These are phyloP conservation scores for Chloropsis hardwickii DNA, from an alignment of 2,113 vertebrate species.

Conservation along the genomic window DNA sequence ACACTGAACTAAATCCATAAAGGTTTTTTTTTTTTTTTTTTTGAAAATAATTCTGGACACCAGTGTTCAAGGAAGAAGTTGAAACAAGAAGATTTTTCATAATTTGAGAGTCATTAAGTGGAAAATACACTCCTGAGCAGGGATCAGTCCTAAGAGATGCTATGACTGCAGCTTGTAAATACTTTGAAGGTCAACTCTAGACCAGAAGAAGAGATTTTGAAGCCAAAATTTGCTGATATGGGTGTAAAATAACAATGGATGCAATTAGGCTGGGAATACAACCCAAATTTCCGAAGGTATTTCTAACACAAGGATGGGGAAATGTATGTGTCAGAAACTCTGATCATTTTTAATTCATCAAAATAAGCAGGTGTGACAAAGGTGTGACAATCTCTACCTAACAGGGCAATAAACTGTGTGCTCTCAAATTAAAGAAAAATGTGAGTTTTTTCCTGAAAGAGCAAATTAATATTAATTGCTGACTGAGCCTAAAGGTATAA, in stretches of 20 bases:
- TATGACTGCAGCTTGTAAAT: neutral
- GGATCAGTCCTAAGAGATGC: neutral
- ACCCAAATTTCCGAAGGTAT: neutral
- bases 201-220: neutral
- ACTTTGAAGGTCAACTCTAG: neutral
- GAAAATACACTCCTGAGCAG: neutral
- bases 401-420: neutral
- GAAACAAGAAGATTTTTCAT: neutral
- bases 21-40: neutral
- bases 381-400: rapidly evolving
- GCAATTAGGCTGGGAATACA: neutral
- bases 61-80: neutral
- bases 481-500: neutral
- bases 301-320: neutral
- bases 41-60: neutral
- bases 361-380: neutral
- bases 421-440: neutral
- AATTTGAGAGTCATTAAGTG: neutral
- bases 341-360: neutral
- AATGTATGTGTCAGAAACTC: neutral
- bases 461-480: neutral
- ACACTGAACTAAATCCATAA: neutral
- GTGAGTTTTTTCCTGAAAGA: neutral
- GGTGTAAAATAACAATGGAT: too few relatives aligned
- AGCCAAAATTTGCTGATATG: neutral